Evolutionary conservation across 2,888 invertebrate species (phyloP), one percentile per base, ranked within the genome.

Genomic region (Lissocephala sabroskyi): DNA sequence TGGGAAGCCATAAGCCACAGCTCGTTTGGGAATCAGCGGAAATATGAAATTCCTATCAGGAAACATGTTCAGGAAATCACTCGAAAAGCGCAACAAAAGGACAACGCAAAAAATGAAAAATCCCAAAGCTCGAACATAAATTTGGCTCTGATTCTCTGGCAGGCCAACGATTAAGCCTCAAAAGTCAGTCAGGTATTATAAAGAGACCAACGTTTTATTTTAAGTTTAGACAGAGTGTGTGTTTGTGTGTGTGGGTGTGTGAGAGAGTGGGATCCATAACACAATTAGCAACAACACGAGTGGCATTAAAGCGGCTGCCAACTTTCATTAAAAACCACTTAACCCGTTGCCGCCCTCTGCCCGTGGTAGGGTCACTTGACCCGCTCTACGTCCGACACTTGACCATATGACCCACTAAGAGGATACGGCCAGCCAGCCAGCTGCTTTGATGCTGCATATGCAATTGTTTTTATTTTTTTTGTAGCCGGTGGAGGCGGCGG

Each of bases 291-390:
- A 68, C 65, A 73, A 73, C 23, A 23, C 65, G 73, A 70, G 74
- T 76, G 68, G 70, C 74, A 68, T 76, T 66, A 62, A 66, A 77
- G 49, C 71, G 77, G 62, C 71, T 73, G 76, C 63, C 63, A 74
- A 74, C 78, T 74, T 74, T 74, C 78, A 74, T 74, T 74, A 74
- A 74, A 74, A 74, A 63, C 63, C 78, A 74, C 76, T 74, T 74
- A 74, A 71, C 65, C 76, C 68, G 58, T 50, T 65, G 54, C 55
- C 54, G 61, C 63, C 3, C 23, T 23, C 23, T 23, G 7, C 4
- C 23, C 23, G 3, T 3, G 23, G 23, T 3, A 23, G 23, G 23
- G 19, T 18, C 70, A 68, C 68, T 75, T 68, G 65, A 75, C 73
- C 63, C 6, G 3, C 7, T 23, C 7, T 3, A 23, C 23, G 23